These are phyloP conservation scores for Scomber colias DNA, from an alignment of 2,113 vertebrate species.

Conservation along the genomic window DNA sequence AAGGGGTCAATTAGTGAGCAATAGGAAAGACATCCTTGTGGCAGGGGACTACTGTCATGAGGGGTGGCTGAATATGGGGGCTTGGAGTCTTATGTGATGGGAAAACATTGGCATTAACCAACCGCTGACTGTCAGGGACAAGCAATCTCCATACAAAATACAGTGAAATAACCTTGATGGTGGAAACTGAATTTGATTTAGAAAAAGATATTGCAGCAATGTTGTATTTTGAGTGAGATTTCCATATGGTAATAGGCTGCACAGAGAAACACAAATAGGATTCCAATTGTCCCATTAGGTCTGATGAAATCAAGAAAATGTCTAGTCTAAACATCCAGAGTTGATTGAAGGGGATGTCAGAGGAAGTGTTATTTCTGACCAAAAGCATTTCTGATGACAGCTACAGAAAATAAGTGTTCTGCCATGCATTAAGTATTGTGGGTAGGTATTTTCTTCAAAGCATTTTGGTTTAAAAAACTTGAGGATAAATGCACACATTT, in stretches of 20 bases:
- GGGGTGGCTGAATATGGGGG: slow-evolving; percentile 19
- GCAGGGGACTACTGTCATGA: slow-evolving; percentile 25
- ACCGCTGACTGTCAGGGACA: slow-evolving; percentile 50
- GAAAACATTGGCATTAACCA: slow-evolving; percentile 55
- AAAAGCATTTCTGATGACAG: slow-evolving; percentile 30
- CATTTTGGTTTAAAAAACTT: slow-evolving; percentile 18
- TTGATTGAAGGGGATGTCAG: slow-evolving; percentile 45
- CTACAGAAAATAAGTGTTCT: slow-evolving; percentile 22
- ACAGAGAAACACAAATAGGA: slow-evolving; percentile 74
- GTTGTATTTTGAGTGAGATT: slow-evolving; percentile 69
- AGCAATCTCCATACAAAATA: slow-evolving; percentile 63
- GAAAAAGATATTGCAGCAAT: slow-evolving; percentile 29
- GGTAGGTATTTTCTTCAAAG: slow-evolving; percentile 24
- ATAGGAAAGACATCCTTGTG: slow-evolving; percentile 37
- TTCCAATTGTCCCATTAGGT: slow-evolving; percentile 74
- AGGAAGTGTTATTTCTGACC: slow-evolving; percentile 41
- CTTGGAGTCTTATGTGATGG: slow-evolving; percentile 38
- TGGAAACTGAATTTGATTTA: slow-evolving; percentile 63
- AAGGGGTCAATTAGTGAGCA: slow-evolving; percentile 71
- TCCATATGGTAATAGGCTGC: slow-evolving; percentile 77
- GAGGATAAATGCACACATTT: slow-evolving; percentile 9
- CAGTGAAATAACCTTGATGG: slow-evolving; percentile 71
- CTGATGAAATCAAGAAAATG: slow-evolving; percentile 70
- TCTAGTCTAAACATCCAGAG: slow-evolving; percentile 43
- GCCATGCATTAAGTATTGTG: slow-evolving; percentile 20